These are phyloP conservation scores for Tragelaphus scriptus DNA, from an alignment of 2,113 vertebrate genomes.

Conservation along the genomic window DNA sequence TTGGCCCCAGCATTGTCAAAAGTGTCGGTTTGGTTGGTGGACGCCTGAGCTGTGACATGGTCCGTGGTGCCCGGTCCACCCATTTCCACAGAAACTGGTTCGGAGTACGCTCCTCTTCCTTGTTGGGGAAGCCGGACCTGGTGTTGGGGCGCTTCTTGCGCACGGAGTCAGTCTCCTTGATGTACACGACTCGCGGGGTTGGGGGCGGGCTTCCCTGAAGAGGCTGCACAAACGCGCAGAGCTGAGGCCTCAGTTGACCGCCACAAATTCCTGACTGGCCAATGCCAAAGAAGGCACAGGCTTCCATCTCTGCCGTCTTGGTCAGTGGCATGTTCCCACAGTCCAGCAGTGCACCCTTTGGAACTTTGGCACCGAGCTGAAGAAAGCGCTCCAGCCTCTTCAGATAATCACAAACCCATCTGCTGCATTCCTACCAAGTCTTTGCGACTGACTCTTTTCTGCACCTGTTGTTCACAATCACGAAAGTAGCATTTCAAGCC, in stretches of 20 bases:
- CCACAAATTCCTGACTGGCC: conserved; percentile 92
- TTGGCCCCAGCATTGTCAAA: conserved; percentile 92
- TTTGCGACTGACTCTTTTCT: conserved; percentile 92
- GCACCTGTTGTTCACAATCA: conserved; percentile 89
- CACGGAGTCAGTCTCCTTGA: conserved; percentile 92
- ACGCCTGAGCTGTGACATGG: conserved; percentile 90
- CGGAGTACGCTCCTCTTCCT: conserved; percentile 92
- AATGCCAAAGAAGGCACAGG: conserved; percentile 92
- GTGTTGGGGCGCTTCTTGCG: conserved; percentile 91
- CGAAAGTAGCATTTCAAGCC: conserved; percentile 94
- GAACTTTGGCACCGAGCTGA: conserved; percentile 92
- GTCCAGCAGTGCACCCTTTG: conserved; percentile 87
- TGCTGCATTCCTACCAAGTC: conserved; percentile 94
- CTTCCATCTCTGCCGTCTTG: conserved; percentile 92
- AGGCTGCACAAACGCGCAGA: conserved; percentile 90
- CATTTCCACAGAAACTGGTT: conserved; percentile 96
- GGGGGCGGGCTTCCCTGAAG: conserved; percentile 92
- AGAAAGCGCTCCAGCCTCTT: conserved; percentile 92
- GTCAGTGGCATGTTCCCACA: conserved; percentile 92
- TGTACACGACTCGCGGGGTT: conserved; percentile 90
- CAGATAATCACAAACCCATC: conserved; percentile 94
- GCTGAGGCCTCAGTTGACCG: conserved; percentile 89
- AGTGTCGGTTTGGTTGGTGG: conserved; percentile 91
- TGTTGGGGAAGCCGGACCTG: conserved; percentile 88
- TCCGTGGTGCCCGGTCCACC: conserved; percentile 93